Base-by-base conservation (phyloP, 2,797 vertebrate genomes). In the Rhinella marina region DNA sequence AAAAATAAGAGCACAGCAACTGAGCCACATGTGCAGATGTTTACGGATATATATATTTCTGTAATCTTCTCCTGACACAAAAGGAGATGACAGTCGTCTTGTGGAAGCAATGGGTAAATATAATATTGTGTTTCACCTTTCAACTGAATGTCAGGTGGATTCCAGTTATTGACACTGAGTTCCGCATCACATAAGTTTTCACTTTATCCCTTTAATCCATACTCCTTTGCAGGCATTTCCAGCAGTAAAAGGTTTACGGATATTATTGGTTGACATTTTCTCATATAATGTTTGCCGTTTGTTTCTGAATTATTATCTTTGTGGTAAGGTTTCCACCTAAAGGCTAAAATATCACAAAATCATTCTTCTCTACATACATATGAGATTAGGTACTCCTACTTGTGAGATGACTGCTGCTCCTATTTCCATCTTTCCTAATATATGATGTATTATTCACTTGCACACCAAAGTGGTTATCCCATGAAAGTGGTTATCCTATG, bases 71-170 rank as follows among this genome's bases (percentile, higher is more conserved):
- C 10, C 56, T 80, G 56, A 81, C 48, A 11, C 52, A 76, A 59
- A 59, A 7, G 16, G 57, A 21, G 64, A 76, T 25, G 68, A 85
- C 66, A 85, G n/a, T 61, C 54, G 64, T 84, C 25, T 57, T 73
- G 25, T 80, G 14, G 56, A 64, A 76, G 59, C n/a, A 88, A 81
- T n/a, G 61, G 78, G 68, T 85, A 85, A 81, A 88, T 85, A 86
- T 86, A 86, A 89, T 89, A 86, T 86, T 66, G 62, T 76, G 76
- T 82, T 25, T 86, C 88, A 86, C 84, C 84, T 82, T 89, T 89
- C 68, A 89, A 59, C 84, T 86, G 72, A 89, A 89, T 89, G 79
- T 89, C 80, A 86, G 52, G 62, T 82, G 80, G 78, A 78, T 86
- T 85, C 29, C 64, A 19, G 86, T 50, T 89, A 66, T 86, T 89